phyloP scores from a whole-genome alignment of 2,113 vertebrate genomes.

The Camelus dromedarius region DNA sequence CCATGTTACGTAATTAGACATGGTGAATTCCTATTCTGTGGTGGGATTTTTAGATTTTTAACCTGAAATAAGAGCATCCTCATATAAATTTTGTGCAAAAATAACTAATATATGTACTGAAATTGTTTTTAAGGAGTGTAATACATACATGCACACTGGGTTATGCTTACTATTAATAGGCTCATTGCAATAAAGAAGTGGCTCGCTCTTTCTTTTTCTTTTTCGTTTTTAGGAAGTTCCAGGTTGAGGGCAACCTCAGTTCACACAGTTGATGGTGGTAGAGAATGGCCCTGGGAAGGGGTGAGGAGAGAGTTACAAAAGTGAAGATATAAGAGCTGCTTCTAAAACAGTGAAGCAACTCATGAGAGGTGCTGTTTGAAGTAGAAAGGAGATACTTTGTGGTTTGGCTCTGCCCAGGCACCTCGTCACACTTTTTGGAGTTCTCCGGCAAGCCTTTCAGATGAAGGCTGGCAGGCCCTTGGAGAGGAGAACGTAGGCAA shows the following conservation, averaged over 20 bases:
- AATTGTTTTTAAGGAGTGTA: neutral
- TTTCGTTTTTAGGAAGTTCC: conserved; percentile 60
- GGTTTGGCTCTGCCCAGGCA: neutral
- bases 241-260: conserved; percentile 37
- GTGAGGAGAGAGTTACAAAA: neutral
- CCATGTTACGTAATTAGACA: neutral
- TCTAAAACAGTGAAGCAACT: neutral
- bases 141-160: neutral
- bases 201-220: neutral
- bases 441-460: neutral
- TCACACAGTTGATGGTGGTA: conserved; percentile 55
- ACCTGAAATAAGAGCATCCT: conserved; percentile 25
- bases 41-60: conserved; percentile 11
- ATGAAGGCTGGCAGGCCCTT: neutral
- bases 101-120: neutral
- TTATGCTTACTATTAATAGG: neutral
- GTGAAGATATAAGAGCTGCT: neutral
- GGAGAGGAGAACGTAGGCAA: neutral
- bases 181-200: conserved; percentile 51
- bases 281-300: neutral
- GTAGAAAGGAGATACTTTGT: neutral
- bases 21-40: neutral
- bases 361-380: neutral
- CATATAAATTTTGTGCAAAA: neutral
- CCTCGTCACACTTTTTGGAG: neutral